Evolutionary conservation across 1,140 invertebrate species (phyloP), one percentile per base, ranked within the genome.

Genomic region (Plutomurus gul): DNA sequence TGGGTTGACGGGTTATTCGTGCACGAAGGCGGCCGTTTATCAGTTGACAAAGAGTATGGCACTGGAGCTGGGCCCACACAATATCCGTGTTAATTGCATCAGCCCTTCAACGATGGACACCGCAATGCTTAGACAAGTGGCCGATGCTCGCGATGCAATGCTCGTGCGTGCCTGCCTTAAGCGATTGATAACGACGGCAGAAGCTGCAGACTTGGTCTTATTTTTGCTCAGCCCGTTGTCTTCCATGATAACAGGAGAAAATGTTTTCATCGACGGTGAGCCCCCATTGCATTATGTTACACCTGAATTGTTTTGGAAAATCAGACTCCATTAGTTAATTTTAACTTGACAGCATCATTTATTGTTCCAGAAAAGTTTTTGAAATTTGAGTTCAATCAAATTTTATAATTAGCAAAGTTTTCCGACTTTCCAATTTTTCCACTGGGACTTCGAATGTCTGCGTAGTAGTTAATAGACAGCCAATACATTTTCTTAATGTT

Each of bases 11-110:
- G 18, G 4, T 10, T 51, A 51, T 25, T 4, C 20, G 2, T 25
- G 20, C 22, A 95, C 94, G 16, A 98, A 98, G 88, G 89, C 94
- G 37, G 93, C 95, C 3, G 86, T 98, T 0, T 95, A 97, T 87
- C 95, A 97, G 85, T 90, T 98, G 49, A 97, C 95, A 0, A 89
- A 92, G 82, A 95, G 93, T 84, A 88, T 90, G 11, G 92, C 93
- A n/a, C 88, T 95, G 81, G 94, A 96, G 85, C 86, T 96, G 20
- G 94, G 92, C 2, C 82, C 90, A 0, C 93, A 95, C 87, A 90
- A 92, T 81, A 89, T 89, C 76, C 87, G 95, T 79, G 49, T 51
- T 3, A 51, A 51, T 51, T 25, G 20, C 11, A 8, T 51, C 3
- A 10, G 18, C 27, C 49, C 49, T 10, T 10, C n/a, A 10, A 8